These are phyloP conservation scores for Ennomos fuscantarius DNA, from an alignment of 2,888 invertebrate species.

Conservation along the genomic window DNA sequence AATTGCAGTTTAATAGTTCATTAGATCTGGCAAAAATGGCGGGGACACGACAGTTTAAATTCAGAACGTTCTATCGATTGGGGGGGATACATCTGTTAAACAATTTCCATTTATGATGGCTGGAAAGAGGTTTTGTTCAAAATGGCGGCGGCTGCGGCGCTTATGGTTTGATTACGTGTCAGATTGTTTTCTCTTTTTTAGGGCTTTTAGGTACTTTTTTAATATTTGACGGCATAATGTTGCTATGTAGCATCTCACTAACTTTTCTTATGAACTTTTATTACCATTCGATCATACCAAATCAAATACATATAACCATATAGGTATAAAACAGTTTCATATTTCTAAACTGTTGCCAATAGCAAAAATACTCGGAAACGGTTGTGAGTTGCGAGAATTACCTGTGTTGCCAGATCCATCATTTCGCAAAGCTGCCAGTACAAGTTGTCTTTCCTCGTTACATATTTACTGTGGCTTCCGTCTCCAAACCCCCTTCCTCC, in stretches of 20 bases:
- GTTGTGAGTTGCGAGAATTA: neutral
- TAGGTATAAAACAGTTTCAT: neutral
- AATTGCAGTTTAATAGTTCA: slow-evolving; percentile 85
- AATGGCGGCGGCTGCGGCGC: slow-evolving; percentile 13
- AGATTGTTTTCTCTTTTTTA: neutral
- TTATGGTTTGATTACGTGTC: neutral
- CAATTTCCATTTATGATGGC: slow-evolving; percentile 35
- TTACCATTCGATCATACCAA: too few relatives aligned
- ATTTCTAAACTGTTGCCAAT: neutral
- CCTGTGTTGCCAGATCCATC: neutral
- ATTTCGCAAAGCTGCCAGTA: slow-evolving; percentile 16
- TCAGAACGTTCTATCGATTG: slow-evolving; percentile 80
- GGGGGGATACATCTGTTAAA: slow-evolving; percentile 48
- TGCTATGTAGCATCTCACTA: too few relatives aligned
- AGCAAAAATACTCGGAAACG: slow-evolving; percentile 1
- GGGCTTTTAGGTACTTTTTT: too few relatives aligned
- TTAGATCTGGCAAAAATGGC: slow-evolving; percentile 84
- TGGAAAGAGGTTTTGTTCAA: slow-evolving; percentile 23
- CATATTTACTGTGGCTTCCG: slow-evolving; percentile 22
- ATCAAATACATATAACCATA: too few relatives aligned
- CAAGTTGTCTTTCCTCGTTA: slow-evolving; percentile 25
- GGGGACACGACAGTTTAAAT: slow-evolving; percentile 81
- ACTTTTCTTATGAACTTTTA: too few relatives aligned
- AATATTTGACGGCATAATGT: too few relatives aligned
- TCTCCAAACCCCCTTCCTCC: slow-evolving; percentile 25